phyloP scores from a whole-genome alignment of 2,113 vertebrate genomes.

The Rhegmatorhina hoffmannsi region DNA sequence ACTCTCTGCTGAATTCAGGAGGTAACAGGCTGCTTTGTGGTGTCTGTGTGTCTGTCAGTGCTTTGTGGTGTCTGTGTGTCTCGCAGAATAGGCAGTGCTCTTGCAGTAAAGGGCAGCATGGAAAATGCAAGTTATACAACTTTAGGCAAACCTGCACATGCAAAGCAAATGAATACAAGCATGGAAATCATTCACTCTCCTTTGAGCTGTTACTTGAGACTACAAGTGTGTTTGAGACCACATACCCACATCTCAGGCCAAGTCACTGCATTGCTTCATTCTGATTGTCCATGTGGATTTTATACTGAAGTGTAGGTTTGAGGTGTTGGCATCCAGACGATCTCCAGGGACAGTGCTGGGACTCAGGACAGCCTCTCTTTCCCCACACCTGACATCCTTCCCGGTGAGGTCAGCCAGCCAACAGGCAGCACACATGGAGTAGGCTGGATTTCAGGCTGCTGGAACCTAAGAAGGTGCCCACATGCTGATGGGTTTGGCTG shows the following conservation, averaged over 20 bases:
- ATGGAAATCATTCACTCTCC: neutral
- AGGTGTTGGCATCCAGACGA: neutral
- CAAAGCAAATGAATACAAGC: neutral
- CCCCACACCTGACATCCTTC: neutral
- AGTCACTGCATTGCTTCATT: neutral
- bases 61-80: neutral
- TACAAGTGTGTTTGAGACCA: neutral
- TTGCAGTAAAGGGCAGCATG: neutral
- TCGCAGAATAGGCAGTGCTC: neutral
- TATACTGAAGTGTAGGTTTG: neutral
- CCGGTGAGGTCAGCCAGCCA: neutral
- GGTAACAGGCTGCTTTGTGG: neutral
- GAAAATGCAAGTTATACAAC: neutral
- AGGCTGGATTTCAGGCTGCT: neutral
- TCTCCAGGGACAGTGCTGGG: neutral
- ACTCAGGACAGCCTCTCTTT: neutral
- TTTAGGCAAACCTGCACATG: neutral
- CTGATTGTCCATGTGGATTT: neutral
- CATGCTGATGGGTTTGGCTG: neutral
- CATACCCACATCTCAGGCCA: rapidly evolving
- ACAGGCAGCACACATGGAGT: too few relatives aligned
- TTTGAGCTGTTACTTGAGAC: neutral
- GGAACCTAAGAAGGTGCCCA: neutral
- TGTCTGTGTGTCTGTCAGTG: neutral
- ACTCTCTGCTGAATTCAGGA: neutral